phyloP scores from a whole-genome alignment of 2,113 vertebrate species.

The Anas platyrhynchos region DNA sequence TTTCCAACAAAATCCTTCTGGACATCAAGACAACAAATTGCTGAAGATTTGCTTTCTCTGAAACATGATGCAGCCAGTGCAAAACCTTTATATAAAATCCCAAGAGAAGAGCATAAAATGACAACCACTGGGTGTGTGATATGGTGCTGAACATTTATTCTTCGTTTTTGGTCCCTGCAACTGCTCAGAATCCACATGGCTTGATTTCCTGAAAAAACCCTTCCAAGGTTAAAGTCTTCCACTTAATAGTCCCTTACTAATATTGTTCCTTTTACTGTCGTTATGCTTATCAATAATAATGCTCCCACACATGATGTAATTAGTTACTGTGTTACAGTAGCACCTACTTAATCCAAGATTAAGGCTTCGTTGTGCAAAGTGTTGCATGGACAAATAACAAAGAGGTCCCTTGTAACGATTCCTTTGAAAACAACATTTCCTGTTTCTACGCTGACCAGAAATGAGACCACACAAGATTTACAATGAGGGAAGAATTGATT shows the following conservation, averaged over 20 bases:
- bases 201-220: neutral
- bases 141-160: neutral
- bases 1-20: neutral
- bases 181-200: neutral
- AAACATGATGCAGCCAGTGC: neutral
- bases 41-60: neutral
- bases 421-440: slow-evolving; percentile 70
- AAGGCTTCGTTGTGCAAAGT: neutral
- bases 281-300: slow-evolving; percentile 36
- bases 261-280: neutral
- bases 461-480: slow-evolving; percentile 72
- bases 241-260: neutral
- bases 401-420: slow-evolving; percentile 45
- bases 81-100: neutral
- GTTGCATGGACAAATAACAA: slow-evolving; percentile 41
- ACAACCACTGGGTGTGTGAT: accelerated
- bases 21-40: accelerated
- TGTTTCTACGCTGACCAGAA: slow-evolving; percentile 26
- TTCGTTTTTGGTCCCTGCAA: neutral
- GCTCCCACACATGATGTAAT: neutral
- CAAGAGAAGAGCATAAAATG: neutral
- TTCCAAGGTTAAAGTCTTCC: neutral
- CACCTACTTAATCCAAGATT: slow-evolving; percentile 60
- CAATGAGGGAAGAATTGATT: slow-evolving; percentile 70
- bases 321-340: slow-evolving; percentile 42